Conservation (phyloP, 2,797 vertebrate species). For the Microchirus variegatus region DNA sequence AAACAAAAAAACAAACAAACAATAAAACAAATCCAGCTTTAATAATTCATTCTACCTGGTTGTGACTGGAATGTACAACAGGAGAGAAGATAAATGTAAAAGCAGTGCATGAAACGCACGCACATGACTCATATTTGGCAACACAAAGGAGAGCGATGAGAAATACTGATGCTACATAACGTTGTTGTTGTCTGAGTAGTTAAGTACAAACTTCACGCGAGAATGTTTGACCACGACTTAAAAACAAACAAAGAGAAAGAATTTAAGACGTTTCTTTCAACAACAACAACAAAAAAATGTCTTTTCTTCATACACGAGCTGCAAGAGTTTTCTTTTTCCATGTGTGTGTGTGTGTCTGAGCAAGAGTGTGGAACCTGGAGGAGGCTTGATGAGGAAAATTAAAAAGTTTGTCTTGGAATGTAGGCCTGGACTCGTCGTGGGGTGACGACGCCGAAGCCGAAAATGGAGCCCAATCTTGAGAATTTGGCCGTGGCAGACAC, state of each 20-base stretch:
- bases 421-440: constrained; percentile 70
- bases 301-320: constrained; percentile 64
- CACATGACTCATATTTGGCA: constrained; percentile 82
- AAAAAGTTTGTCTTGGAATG: constrained; percentile 86
- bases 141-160: constrained; percentile 75
- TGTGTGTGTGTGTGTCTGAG: constrained; percentile 30
- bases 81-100: constrained; percentile 67
- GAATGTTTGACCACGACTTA: constrained; percentile 75
- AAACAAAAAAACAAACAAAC: constrained; percentile 29
- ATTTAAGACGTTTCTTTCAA: constrained; percentile 77
- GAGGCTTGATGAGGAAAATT: constrained; percentile 58
- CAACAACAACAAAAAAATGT: constrained; percentile 68
- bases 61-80: constrained; percentile 77
- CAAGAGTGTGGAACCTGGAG: constrained; percentile 45
- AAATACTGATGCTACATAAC: constrained; percentile 84
- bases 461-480: constrained; percentile 74
- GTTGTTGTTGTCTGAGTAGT: constrained; percentile 65
- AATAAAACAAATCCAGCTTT: constrained; percentile 51
- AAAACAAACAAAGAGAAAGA: constrained; percentile 54
- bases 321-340: constrained; percentile 61
- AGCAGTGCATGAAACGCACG: constrained; percentile 70
- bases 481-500: constrained; percentile 75
- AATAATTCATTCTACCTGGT: constrained; percentile 70
- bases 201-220: constrained; percentile 78
- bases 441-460: constrained; percentile 72